Evolutionary conservation across 2,888 invertebrate species (phyloP), one percentile per base, ranked within the genome.

Genomic region (Chaetogeoica ovagalla): DNA sequence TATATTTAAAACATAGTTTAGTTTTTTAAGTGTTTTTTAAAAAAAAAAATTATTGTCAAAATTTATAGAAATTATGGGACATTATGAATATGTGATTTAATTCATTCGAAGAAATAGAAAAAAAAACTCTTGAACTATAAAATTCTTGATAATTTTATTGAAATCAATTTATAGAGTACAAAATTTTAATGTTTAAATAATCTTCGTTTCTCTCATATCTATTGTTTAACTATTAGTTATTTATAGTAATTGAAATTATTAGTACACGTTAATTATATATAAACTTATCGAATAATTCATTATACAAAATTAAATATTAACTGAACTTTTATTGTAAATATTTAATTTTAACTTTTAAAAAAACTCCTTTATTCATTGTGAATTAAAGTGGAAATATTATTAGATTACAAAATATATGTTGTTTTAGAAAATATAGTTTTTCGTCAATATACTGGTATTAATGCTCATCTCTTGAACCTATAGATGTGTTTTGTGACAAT

Each of bases 1-100:
- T 71, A 39, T 70, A 21, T 68, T 68, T 52, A 52, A 68, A 69
- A 55, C n/a, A 43, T 71, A 79, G 55, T 79, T 79, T 79, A 71
- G 57, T 63, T 77, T 63, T n/a, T 71, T 65, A 71, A 79, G 77
- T 43, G 17, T 65, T 79, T 71, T 57, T 65, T 52, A n/a, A n/a
- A n/a, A 55, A 70, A 69, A 68, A n/a, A 59, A 59, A 70, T 23
- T 55, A 52, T 55, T 77, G 77, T 77, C 37, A 39, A 43, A 30
- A 63, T 9, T 52, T 65, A 74, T 62, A 69, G 55, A 57, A 23
- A 74, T n/a, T 69, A 52, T 37, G 52, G 69, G 21, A 39, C 21
- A 39, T 43, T 73, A 63, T 48, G 30, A 30, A 55, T 21, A 15
- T 52, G 62, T 43, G 30, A 73, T 52, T 37, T 63, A 37, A 30